phyloP scores from a whole-genome alignment of 2,113 vertebrate species.

The Phasianus colchicus region DNA sequence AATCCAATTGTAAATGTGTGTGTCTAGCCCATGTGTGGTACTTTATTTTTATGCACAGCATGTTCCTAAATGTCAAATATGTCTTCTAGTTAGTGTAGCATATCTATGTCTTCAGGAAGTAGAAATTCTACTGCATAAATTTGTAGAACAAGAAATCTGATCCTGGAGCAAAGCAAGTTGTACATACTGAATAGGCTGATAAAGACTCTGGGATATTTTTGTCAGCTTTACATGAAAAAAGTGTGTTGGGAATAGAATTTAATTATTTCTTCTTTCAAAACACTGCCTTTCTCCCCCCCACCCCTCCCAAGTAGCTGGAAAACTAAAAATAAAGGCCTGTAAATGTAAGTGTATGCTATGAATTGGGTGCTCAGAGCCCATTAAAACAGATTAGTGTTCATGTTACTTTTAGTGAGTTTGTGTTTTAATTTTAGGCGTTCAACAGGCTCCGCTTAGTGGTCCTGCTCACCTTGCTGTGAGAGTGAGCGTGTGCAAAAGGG shows the following conservation, averaged over 20 bases:
- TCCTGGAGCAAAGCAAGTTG: not conserved
- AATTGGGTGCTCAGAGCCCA: not conserved
- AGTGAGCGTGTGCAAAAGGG: not conserved
- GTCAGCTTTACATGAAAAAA: not conserved
- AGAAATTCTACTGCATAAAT: not conserved
- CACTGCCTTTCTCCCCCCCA: not conserved
- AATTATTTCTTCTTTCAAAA: not conserved
- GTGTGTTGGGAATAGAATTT: not conserved
- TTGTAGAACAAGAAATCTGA: not conserved
- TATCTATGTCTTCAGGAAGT: not conserved
- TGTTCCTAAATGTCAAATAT: not conserved
- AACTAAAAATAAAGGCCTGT: not conserved
- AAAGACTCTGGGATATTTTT: not conserved
- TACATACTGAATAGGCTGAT: not conserved
- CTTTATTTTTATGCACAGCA: not conserved
- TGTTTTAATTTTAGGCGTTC: not conserved
- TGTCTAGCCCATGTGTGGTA: not conserved
- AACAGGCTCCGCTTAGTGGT: not conserved
- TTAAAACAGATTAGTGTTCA: not conserved
- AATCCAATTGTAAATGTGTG: not conserved
- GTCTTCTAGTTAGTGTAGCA: not conserved
- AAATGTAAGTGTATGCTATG: not conserved
- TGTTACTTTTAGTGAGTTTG: not conserved
- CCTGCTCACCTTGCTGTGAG: not conserved
- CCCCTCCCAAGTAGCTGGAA: not conserved